Conservation (phyloP, 2,888 invertebrate genomes). For the Amblyjoppa fuscipennis region DNA sequence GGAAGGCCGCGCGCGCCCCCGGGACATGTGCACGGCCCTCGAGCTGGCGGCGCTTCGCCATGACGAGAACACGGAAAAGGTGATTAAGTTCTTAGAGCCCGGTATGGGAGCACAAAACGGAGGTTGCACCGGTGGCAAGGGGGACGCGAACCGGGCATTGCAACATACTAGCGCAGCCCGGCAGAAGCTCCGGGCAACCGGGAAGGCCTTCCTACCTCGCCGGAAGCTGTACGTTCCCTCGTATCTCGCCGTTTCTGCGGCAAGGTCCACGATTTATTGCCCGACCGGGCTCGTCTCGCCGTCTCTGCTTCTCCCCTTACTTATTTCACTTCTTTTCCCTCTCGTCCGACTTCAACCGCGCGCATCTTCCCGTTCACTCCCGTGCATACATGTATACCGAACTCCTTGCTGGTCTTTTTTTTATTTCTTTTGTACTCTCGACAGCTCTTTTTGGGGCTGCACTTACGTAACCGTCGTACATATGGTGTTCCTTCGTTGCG, state of each 20-base stretch:
- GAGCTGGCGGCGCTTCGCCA: conserved; percentile 57
- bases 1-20: background rate
- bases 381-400: conserved; percentile 31
- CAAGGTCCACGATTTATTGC: conserved; percentile 82
- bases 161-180: conserved; percentile 10
- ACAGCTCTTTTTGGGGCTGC: background rate
- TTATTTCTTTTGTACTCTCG: background rate
- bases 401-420: background rate
- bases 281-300: conserved; percentile 74
- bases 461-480: conserved; percentile 3
- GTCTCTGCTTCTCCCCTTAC: conserved; percentile 47
- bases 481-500: background rate
- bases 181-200: conserved; percentile 58
- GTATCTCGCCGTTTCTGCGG: conserved; percentile 80
- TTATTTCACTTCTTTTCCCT: conserved; percentile 53
- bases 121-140: conserved; percentile 43
- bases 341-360: conserved; percentile 32
- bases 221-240: conserved; percentile 75
- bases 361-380: conserved; percentile 39
- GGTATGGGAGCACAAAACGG: conserved; percentile 50
- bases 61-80: conserved; percentile 64
- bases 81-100: conserved; percentile 66
- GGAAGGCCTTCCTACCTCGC: conserved; percentile 61
- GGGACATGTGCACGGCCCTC: conserved; percentile 36
- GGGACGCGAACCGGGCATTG: conserved; percentile 26